phyloP scores from a whole-genome alignment of 2,113 vertebrate genomes.

The Tamias sibiricus region DNA sequence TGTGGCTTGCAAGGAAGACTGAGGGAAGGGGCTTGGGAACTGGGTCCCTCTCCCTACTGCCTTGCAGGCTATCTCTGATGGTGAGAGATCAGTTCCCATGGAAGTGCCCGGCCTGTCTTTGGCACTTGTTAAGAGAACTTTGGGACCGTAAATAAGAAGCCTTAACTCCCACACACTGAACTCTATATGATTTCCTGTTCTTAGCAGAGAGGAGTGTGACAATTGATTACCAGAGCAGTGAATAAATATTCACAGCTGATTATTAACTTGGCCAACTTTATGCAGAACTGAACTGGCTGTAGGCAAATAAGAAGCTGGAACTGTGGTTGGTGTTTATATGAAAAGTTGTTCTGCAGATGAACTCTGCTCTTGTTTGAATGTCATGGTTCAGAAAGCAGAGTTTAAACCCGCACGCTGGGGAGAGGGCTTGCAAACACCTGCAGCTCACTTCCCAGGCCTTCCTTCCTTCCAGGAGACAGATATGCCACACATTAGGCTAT shows the following conservation, averaged over 20 bases:
- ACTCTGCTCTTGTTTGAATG: slow-evolving; percentile 43
- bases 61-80: neutral
- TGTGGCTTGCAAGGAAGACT: neutral
- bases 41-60: neutral
- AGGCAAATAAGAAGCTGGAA: slow-evolving; percentile 11
- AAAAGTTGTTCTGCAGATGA: neutral
- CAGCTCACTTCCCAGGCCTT: neutral
- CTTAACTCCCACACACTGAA: slow-evolving; percentile 65
- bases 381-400: neutral
- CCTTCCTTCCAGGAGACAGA: neutral
- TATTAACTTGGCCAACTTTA: slow-evolving; percentile 71
- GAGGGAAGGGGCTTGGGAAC: neutral
- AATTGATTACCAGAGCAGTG: slow-evolving; percentile 73
- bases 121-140: slow-evolving; percentile 73
- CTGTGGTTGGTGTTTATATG: slow-evolving; percentile 4
- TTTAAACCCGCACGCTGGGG: neutral
- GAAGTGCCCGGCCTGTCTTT: slow-evolving; percentile 57
- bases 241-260: slow-evolving; percentile 78
- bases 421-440: neutral
- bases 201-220: slow-evolving; percentile 65
- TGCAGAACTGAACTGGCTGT: slow-evolving; percentile 46
- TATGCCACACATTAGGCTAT: neutral
- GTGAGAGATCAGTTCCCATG: slow-evolving; percentile 70
- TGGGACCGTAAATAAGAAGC: slow-evolving; percentile 69
- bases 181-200: slow-evolving; percentile 75